phyloP scores from a whole-genome alignment of 2,888 invertebrate species.

The Copidosoma aretas region DNA sequence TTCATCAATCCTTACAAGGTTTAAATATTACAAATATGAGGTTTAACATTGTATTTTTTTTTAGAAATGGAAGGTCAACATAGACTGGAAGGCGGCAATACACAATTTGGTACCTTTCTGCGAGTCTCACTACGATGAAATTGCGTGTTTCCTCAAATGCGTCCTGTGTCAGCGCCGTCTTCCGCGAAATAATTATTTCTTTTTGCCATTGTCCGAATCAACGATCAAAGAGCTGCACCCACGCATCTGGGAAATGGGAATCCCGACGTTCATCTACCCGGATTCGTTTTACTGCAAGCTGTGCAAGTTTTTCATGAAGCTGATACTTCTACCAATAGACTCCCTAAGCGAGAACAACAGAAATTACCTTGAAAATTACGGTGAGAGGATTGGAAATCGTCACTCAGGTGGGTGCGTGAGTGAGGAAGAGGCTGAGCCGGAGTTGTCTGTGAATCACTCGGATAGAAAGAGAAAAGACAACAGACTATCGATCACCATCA shows the following conservation, averaged over 20 bases:
- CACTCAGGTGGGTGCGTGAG: slow-evolving; percentile 75
- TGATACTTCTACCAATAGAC: slow-evolving; percentile 64
- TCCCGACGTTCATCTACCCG: slow-evolving; percentile 73
- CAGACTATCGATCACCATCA: slow-evolving; percentile 6
- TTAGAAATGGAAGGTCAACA: slow-evolving; percentile 55
- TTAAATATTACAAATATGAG: background rate
- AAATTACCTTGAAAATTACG: slow-evolving; percentile 71
- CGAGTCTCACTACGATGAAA: slow-evolving; percentile 72
- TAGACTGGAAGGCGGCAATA: slow-evolving; percentile 62
- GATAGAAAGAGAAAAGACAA: slow-evolving; percentile 35
- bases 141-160: slow-evolving; percentile 79
- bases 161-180: slow-evolving; percentile 78
- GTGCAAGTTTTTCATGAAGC: slow-evolving; percentile 79
- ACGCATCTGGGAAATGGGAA: slow-evolving; percentile 67
- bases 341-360: slow-evolving; percentile 63
- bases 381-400: slow-evolving; percentile 74
- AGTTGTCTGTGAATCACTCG: slow-evolving; percentile 36
- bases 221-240: slow-evolving; percentile 63
- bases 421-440: slow-evolving; percentile 63
- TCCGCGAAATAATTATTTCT: slow-evolving; percentile 79
- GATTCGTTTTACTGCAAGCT: slow-evolving; percentile 82
- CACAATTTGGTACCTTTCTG: slow-evolving; percentile 58
- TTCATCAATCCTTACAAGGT: background rate
- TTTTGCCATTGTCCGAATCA: slow-evolving; percentile 69
- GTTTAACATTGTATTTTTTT: background rate